Evolutionary conservation across 1,140 invertebrate genomes (phyloP), one percentile per base, ranked within the genome.

Genomic region (Ditylenchus dipsaci): DNA sequence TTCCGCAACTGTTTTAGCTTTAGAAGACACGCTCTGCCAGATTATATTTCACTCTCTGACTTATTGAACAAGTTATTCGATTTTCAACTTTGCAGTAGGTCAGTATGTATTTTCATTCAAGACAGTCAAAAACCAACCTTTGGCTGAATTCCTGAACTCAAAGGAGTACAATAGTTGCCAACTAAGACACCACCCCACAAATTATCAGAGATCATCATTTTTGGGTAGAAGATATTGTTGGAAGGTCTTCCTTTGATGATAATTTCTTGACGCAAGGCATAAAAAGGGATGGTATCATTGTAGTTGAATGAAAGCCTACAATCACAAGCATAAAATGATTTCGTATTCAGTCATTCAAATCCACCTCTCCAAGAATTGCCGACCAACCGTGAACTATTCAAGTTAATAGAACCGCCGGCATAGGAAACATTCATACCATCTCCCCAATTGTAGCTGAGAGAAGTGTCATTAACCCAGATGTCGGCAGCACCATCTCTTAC

Each of bases 401-500:
- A 11, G 63, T 77, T 83, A 19, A 83, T 82, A 15, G 78, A 75
- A 26, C 82, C 82, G 5, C 82, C 82, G 29, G 78, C 78, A 68
- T 78, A 84, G n/a, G 76, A 78, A n/a, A 83, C 76, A 66, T 83
- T 84, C 65, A 83, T 81, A 58, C 82, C 82, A 67, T 84, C 82
- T 45, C 91, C 90, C 9, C 89, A 82, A 82, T 96, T 96, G 53
- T 89, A 88, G 65, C 89, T 88, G 69, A 96, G 88, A 81, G 89
- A 88, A 0, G 90, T 91, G 84, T 94, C 93, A 79, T 93, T 83
- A 15, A 83, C 58, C 80, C 80, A 82, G 26, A 82, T 89, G 11
- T 96, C 86, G 0, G 89, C 88, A 0, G 90, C 91, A 0, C 90
- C 90, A 84, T 93, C 91, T 82, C 90, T 90, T 29, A 90, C 87